Conservation (phyloP, 2,113 vertebrate species). For the Octodon degus region DNA sequence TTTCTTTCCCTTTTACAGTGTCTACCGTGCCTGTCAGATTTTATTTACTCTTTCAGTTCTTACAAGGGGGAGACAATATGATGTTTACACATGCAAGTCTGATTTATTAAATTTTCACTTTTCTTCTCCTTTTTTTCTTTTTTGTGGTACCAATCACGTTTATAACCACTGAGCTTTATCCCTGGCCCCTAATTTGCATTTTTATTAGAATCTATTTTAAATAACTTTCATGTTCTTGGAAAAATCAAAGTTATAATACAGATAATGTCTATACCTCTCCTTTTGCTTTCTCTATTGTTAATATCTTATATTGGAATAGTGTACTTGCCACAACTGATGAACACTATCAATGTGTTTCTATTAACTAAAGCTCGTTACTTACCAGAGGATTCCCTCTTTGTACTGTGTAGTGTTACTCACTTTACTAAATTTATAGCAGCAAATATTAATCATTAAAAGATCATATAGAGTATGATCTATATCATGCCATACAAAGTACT, state of each 20-base stretch:
- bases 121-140: too few species aligned
- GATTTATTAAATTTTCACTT: too few species aligned
- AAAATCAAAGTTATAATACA: not conserved
- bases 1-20: too few species aligned
- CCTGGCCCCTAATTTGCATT: not conserved
- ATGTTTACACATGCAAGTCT: too few species aligned
- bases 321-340: not conserved
- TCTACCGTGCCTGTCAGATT: too few species aligned
- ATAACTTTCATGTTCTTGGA: not conserved
- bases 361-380: not conserved
- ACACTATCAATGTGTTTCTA: rapidly evolving
- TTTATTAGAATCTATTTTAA: not conserved
- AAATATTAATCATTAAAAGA: not conserved
- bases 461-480: not conserved
- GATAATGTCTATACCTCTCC: not conserved
- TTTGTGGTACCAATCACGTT: too few species aligned
- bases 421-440: not conserved
- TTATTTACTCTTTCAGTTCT: too few species aligned
- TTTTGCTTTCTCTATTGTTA: not conserved
- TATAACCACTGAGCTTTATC: too few species aligned
- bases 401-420: not conserved
- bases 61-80: too few species aligned
- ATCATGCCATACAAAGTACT: not conserved
- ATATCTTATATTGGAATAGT: too few species aligned
- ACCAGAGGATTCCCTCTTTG: not conserved